Conservation (phyloP, 2,797 vertebrate genomes). For the Meda fulgida region DNA sequence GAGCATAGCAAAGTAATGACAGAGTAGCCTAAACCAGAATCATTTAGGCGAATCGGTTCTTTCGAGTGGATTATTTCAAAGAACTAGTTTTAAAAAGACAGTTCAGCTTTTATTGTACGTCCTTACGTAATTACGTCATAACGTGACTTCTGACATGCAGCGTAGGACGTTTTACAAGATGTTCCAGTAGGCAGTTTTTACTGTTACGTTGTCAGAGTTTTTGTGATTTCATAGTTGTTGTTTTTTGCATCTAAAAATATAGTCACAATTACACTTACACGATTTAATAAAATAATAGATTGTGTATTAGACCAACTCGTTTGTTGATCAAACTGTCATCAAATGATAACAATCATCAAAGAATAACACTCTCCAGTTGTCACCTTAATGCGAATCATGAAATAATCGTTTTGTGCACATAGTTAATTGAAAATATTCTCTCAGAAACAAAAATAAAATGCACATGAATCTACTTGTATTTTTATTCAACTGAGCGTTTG, state of each 20-base stretch:
- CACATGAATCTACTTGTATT: not conserved
- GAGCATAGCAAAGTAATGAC: not conserved
- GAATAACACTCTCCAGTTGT: not conserved
- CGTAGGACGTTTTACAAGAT: not conserved
- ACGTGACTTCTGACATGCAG: not conserved
- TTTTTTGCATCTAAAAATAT: not conserved
- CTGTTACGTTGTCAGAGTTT: no score
- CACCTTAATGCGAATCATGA: not conserved
- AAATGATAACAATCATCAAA: not conserved
- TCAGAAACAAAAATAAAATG: not conserved
- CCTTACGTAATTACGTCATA: constrained; percentile 6
- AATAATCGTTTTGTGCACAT: not conserved
- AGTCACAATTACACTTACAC: not conserved
- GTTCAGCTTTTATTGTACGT: not conserved
- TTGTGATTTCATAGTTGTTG: no score
- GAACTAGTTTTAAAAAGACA: not conserved
- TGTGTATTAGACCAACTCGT: not conserved
- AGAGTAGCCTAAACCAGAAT: not conserved
- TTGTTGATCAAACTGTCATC: not conserved
- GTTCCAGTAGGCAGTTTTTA: not conserved
- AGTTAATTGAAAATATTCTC: no score
- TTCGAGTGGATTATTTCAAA: not conserved
- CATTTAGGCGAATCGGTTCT: not conserved
- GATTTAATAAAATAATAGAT: not conserved
- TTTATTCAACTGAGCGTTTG: not conserved